Percentiles rank a stretch among this genome's conserved stretches.
phyloP scores from a whole-genome alignment of 1,140 invertebrate genomes.

The Apis laboriosa region DNA sequence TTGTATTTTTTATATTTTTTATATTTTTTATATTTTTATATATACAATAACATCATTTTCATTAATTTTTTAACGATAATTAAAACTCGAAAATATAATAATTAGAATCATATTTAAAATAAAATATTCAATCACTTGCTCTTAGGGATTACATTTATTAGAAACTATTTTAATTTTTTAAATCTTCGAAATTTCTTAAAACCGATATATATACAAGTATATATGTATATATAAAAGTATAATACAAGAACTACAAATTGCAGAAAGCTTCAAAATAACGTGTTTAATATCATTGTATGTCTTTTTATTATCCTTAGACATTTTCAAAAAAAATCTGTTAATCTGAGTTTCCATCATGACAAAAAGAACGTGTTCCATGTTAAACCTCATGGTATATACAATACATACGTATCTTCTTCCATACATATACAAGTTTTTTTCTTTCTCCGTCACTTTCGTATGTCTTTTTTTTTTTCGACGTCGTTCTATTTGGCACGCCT shows the following conservation, averaged over 20 bases:
- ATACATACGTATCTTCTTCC: not conserved
- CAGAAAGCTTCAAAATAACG: not conserved
- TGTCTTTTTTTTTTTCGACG: not conserved
- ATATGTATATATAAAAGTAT: not conserved
- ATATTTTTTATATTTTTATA: no score
- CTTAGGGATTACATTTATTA: not conserved
- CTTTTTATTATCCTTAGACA: not conserved
- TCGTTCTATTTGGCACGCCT: constrained; percentile 15
- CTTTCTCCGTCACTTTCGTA: not conserved
- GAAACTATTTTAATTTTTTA: not conserved
- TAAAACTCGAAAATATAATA: not conserved
- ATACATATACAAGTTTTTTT: not conserved
- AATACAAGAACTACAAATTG: not conserved
- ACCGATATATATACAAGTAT: not conserved
- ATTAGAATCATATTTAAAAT: not conserved
- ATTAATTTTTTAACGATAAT: no score
- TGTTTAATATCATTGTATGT: no score
- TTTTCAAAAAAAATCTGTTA: constrained; percentile 23
- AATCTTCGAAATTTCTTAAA: not conserved
- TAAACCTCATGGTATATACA: not conserved
- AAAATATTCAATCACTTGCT: not conserved
- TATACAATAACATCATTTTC: no score
- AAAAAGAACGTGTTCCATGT: not conserved
- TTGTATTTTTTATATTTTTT: no score
- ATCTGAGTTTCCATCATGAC: not conserved